A percentile compares a stretch with the other conserved stretches of the same genome.
phyloP scores from a whole-genome alignment of 2,113 vertebrate species.

The Calyptommatus sinebrachiatus region DNA sequence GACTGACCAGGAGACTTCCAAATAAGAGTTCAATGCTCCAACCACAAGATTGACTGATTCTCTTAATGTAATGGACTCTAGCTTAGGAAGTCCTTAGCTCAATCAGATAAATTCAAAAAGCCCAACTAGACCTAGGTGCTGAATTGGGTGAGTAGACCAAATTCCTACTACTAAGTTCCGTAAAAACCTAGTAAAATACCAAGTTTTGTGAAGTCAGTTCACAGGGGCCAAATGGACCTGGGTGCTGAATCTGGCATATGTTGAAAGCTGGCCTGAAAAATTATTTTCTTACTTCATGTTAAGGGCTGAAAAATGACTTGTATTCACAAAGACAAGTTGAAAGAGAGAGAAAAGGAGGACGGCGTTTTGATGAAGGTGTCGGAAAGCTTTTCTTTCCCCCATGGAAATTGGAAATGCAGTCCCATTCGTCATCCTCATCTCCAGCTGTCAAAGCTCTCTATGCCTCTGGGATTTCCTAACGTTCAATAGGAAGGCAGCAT shows the following conservation, averaged over 20 bases:
- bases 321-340: not conserved
- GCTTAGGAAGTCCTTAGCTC: too few relatives aligned
- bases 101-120: too few relatives aligned
- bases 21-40: too few relatives aligned
- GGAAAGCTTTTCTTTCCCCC: not conserved
- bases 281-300: not conserved
- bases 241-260: not conserved
- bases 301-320: not conserved
- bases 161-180: too few relatives aligned
- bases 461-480: constrained; percentile 3
- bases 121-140: too few relatives aligned
- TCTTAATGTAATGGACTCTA: too few relatives aligned
- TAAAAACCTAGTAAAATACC: too few relatives aligned
- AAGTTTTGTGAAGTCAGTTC: too few relatives aligned
- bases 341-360: not conserved
- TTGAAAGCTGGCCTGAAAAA: not conserved
- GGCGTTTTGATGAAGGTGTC: not conserved
- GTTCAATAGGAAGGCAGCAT: not conserved
- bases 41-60: too few relatives aligned
- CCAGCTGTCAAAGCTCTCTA: not conserved
- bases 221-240: too few relatives aligned
- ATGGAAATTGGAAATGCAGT: constrained; percentile 2
- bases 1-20: too few relatives aligned
- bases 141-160: too few relatives aligned
- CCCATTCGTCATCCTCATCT: not conserved